Conservation (phyloP, 2,113 vertebrate genomes). For the Zapornia atra region DNA sequence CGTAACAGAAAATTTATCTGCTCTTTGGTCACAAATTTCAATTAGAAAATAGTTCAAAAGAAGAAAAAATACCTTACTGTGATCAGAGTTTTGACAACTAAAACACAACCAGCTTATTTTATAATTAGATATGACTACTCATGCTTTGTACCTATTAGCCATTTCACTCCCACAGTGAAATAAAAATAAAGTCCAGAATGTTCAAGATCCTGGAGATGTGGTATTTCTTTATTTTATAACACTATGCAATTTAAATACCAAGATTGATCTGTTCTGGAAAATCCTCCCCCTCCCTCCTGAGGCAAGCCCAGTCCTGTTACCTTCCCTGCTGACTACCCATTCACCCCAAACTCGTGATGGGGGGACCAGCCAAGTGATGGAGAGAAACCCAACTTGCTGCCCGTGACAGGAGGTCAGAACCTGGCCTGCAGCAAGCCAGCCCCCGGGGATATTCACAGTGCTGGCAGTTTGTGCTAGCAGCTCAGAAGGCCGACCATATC, state of each 20-base stretch:
- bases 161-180: constrained; percentile 35
- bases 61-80: neutral
- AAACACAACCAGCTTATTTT: neutral
- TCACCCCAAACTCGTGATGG: fast-evolving
- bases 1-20: neutral
- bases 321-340: neutral
- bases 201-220: neutral
- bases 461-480: no score
- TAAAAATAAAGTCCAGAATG: constrained; percentile 49
- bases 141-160: constrained; percentile 28
- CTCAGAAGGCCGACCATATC: no score
- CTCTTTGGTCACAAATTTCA: neutral
- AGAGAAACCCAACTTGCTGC: neutral
- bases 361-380: neutral
- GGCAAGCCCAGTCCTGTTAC: neutral
- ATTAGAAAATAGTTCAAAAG: neutral
- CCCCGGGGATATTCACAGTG: no score
- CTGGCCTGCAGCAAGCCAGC: neutral
- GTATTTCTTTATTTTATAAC: constrained; percentile 42
- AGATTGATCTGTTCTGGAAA: neutral
- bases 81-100: neutral
- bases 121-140: constrained; percentile 18
- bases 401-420: neutral
- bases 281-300: neutral
- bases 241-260: neutral